phyloP scores from a whole-genome alignment of 2,113 vertebrate species.

The Myotis yumanensis region DNA sequence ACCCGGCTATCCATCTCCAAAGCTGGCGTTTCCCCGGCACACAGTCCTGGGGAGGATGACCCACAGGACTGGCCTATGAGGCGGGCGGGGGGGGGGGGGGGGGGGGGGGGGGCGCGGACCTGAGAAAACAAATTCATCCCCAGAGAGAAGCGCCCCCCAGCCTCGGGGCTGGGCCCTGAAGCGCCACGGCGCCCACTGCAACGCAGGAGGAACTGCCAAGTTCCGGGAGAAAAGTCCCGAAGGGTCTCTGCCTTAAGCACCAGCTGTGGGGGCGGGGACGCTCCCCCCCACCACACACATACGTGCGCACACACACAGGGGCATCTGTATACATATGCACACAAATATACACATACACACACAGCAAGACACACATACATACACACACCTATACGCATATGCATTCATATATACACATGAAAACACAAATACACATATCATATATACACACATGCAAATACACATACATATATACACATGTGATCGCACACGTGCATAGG shows the following conservation, averaged over 20 bases:
- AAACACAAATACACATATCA: rapidly evolving
- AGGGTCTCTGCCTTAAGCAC: background rate
- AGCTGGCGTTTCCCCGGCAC: rapidly evolving
- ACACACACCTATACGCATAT: rapidly evolving
- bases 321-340: rapidly evolving
- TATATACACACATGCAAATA: rapidly evolving
- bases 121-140: background rate
- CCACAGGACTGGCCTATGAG: too few relatives aligned
- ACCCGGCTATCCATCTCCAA: rapidly evolving
- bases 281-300: rapidly evolving
- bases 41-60: background rate
- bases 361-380: too few relatives aligned
- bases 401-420: background rate
- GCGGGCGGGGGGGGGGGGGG: background rate
- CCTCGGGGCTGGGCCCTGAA: background rate
- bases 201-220: slow-evolving; percentile 9
- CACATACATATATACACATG: too few relatives aligned
- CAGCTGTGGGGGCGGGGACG: too few relatives aligned
- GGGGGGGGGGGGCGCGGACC: too few relatives aligned
- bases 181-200: background rate
- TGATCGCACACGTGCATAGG: rapidly evolving
- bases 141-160: background rate
- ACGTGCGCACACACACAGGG: rapidly evolving
- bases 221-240: background rate
- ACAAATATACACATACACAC: background rate